These are phyloP conservation scores for Ochlodes sylvanus DNA, from an alignment of 2,888 invertebrate genomes.

Conservation along the genomic window DNA sequence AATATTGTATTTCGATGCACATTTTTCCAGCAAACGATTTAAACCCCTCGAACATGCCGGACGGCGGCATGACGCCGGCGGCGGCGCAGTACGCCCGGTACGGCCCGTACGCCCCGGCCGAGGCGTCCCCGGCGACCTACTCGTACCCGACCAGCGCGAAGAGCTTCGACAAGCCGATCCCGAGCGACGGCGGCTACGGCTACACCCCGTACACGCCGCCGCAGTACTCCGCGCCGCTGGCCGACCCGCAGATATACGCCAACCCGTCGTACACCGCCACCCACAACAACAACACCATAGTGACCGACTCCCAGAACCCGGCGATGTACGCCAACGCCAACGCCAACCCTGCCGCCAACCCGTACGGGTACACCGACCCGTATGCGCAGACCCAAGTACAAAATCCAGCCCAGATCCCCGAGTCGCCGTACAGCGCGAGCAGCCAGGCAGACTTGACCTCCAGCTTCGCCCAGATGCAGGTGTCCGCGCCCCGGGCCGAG, in stretches of 20 bases:
- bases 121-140: slow-evolving; percentile 57
- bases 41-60: slow-evolving; percentile 67
- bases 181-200: slow-evolving; percentile 58
- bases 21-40: slow-evolving; percentile 64
- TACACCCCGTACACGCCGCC: slow-evolving; percentile 70
- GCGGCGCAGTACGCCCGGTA: slow-evolving; percentile 67
- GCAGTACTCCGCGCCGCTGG: slow-evolving; percentile 61
- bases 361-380: slow-evolving; percentile 48
- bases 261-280: slow-evolving; percentile 71
- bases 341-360: slow-evolving; percentile 47
- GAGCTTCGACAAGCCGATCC: slow-evolving; percentile 57
- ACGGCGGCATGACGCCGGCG: slow-evolving; percentile 64
- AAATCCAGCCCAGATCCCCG: slow-evolving; percentile 50
- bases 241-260: slow-evolving; percentile 65
- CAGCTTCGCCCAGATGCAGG: slow-evolving; percentile 72
- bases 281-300: slow-evolving; percentile 58
- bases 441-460: slow-evolving; percentile 60
- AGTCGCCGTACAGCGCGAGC: slow-evolving; percentile 51
- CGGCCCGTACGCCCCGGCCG: slow-evolving; percentile 57
- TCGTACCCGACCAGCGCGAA: slow-evolving; percentile 59
- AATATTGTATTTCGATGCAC: background rate
- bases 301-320: slow-evolving; percentile 65
- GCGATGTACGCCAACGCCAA: slow-evolving; percentile 46
- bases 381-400: slow-evolving; percentile 52
- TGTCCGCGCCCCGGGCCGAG: slow-evolving; percentile 59